Evolutionary conservation across 2,888 invertebrate genomes (phyloP).

Genomic region (Neocrepidodera transversa): DNA sequence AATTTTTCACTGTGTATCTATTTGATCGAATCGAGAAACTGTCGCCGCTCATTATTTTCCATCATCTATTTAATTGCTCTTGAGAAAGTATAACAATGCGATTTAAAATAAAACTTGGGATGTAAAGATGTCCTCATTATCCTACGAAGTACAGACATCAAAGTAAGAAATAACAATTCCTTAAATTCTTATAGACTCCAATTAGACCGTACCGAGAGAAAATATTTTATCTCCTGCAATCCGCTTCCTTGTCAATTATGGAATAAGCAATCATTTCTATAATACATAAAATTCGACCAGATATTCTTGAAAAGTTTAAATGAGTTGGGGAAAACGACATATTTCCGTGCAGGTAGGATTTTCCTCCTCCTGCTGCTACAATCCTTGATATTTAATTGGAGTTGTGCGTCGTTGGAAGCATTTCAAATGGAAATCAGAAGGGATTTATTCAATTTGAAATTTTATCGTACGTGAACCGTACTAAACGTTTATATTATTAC

Average conservation of each 20-base stretch:
- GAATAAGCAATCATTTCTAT: conserved; percentile 47
- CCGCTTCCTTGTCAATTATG: conserved; percentile 49
- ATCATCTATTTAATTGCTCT: conserved; percentile 36
- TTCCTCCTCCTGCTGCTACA: conserved; percentile 22
- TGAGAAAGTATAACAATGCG: conserved; percentile 30
- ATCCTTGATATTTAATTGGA: conserved; percentile 51
- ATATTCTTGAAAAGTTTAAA: conserved; percentile 54
- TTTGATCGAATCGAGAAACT: conserved; percentile 14
- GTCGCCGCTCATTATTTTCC: conserved; percentile 30
- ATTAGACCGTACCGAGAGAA: conserved; percentile 12
- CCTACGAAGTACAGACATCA: conserved; percentile 29
- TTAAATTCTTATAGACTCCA: conserved; percentile 33
- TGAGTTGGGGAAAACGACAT: conserved; percentile 50
- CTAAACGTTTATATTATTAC: neutral
- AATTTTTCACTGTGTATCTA: too few species aligned
- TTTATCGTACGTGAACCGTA: conserved; percentile 8
- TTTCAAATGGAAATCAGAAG: conserved; percentile 4
- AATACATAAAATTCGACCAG: conserved; percentile 53
- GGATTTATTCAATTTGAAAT: conserved; percentile 18
- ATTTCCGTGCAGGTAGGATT: conserved; percentile 35
- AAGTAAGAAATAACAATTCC: conserved; percentile 39
- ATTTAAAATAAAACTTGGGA: conserved; percentile 34
- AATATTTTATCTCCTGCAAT: conserved; percentile 45
- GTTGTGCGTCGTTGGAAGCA: conserved; percentile 28
- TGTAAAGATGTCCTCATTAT: conserved; percentile 41